phyloP scores from a whole-genome alignment of 2,888 invertebrate species.

The Alsophila aescularia region DNA sequence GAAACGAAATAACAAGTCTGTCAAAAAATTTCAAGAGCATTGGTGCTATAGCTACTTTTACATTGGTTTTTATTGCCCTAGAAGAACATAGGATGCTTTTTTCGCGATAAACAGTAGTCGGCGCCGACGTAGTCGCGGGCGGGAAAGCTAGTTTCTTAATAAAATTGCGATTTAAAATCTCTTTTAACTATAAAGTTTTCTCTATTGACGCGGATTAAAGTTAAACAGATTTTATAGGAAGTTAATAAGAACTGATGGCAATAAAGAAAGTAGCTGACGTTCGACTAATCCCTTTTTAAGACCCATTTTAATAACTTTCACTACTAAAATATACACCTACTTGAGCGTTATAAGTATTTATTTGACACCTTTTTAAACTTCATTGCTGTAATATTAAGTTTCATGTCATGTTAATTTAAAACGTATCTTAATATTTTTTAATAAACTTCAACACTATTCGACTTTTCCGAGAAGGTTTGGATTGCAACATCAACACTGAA shows the following conservation, averaged over 20 bases:
- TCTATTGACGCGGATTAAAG: not conserved
- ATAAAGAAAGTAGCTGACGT: slow-evolving; percentile 10
- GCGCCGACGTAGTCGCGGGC: too few relatives aligned
- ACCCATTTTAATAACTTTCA: slow-evolving; percentile 13
- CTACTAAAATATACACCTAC: not conserved
- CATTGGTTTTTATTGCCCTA: too few relatives aligned
- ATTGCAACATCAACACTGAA: too few relatives aligned
- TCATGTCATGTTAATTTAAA: not conserved
- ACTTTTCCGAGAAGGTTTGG: not conserved
- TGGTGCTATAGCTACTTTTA: too few relatives aligned
- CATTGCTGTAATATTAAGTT: slow-evolving; percentile 3
- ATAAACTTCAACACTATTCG: not conserved
- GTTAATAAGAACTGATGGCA: not conserved
- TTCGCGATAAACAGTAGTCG: too few relatives aligned
- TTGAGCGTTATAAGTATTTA: slow-evolving; percentile 9
- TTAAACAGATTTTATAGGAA: slow-evolving; percentile 1
- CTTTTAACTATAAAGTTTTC: not conserved
- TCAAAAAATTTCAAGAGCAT: too few relatives aligned
- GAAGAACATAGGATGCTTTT: too few relatives aligned
- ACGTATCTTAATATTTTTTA: not conserved
- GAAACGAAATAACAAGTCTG: too few relatives aligned
- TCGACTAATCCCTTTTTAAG: slow-evolving; percentile 5
- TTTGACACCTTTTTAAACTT: slow-evolving; percentile 10
- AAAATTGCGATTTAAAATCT: too few relatives aligned
- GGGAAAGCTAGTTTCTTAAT: too few relatives aligned